Evolutionary conservation across 2,113 vertebrate species (phyloP), one percentile per base, ranked within the genome.

Genomic region (Oncorhynchus mykiss): DNA sequence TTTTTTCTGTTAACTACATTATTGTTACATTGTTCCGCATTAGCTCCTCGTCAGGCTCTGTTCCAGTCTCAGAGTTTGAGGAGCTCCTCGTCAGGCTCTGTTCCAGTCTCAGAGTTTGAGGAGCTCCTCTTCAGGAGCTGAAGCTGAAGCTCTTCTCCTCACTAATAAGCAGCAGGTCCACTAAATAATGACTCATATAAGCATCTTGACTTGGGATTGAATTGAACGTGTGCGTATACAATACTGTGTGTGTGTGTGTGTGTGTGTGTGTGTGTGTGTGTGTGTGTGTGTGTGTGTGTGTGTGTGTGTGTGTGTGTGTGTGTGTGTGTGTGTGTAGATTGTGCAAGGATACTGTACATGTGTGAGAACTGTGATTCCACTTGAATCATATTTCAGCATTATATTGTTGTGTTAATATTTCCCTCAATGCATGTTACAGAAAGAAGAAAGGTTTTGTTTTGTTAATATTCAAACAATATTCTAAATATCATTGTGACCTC

Each of bases 151-250:
- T 66, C 25, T 65, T 80, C 84, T 86, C 80, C 76, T 74, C 80
- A 60, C 62, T 82, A 79, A 81, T 88, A 82, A 88, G 85, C 79
- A 76, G 82, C 72, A 82, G 80, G 78, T 76, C 31, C 45, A 67
- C 24, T 90, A 79, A 86, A 85, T 90, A 86, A 90, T 89, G 51
- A 80, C 87, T 84, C 76, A 85, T 22, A 74, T 79, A 68, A 72
- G 80, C 75, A 57, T 24, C 14, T 70, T 77, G 80, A 76, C 80
- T 86, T 84, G 72, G 85, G 88, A 86, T 80, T 71, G 66, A 78
- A 22, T 57, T 48, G 51, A 66, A 39, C 9, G 3, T n/a, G 29
- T 14, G 8, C 2, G 29, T 24, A 11, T 20, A 39, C 11, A n/a
- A 45, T 67, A 22, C 6, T 20, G 27, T 51, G 20, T 39, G 13